Evolutionary conservation across 2,113 vertebrate species (phyloP).

Genomic region (Isichthys henryi): DNA sequence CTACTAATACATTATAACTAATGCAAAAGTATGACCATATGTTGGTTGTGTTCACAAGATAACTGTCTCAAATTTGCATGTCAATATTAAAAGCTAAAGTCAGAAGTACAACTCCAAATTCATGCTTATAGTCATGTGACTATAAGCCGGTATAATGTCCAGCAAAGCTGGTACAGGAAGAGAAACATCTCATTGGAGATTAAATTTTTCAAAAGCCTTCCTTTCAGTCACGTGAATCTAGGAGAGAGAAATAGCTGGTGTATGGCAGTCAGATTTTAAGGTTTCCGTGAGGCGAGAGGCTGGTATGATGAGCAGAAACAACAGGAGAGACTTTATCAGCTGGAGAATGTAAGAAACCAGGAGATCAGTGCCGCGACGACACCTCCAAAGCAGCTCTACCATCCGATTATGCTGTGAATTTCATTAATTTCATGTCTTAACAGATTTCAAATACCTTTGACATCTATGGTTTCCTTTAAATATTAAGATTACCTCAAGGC

Average conservation of each 20-base stretch:
- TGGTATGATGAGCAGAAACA: constrained; percentile 10
- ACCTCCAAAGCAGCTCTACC: constrained; percentile 39
- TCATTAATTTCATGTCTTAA: background rate
- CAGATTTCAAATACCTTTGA: constrained; percentile 33
- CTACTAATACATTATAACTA: background rate
- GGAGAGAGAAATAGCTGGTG: background rate
- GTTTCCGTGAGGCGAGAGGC: background rate
- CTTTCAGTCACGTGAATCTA: background rate
- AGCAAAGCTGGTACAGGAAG: background rate
- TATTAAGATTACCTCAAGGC: constrained; percentile 13
- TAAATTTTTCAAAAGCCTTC: background rate
- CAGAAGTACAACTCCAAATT: background rate
- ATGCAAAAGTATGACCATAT: background rate
- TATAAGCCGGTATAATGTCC: background rate
- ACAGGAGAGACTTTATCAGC: constrained; percentile 13
- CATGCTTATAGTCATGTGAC: background rate
- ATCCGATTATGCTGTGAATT: constrained; percentile 31
- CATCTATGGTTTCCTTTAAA: constrained; percentile 35
- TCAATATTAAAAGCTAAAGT: background rate
- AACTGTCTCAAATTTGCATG: background rate
- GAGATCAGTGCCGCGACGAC: constrained; percentile 29
- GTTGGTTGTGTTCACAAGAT: background rate
- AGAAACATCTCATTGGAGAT: background rate
- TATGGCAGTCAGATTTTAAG: background rate
- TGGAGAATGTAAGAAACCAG: constrained; percentile 23